Evolutionary conservation across 2,888 invertebrate genomes (phyloP), one percentile per base, ranked within the genome.

Genomic region (Agrotis puta): DNA sequence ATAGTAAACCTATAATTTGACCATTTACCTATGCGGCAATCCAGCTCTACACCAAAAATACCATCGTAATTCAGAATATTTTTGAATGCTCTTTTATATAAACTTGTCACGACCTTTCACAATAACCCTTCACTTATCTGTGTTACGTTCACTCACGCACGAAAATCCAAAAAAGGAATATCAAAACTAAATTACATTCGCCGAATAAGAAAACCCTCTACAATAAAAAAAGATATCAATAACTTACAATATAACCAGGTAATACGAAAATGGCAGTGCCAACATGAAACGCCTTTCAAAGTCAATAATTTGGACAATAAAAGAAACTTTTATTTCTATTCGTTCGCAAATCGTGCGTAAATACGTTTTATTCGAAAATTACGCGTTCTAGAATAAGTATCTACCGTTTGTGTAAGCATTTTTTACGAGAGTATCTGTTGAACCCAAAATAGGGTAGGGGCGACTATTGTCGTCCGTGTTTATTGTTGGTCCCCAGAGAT

Each of bases 291-390:
- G 56, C 47, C 51, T 56, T 47, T 51, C 39, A 64, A 62, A 22
- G 48, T 47, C 47, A 59, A 54, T 70, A 59, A 77, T 51, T 64
- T 68, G 1, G n/a, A 51, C 18, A 58, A 11, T 63, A 78, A 68
- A 71, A 71, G 7, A 59, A 70, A 67, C 24, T 56, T 63, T 22
- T 73, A 47, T 76, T n/a, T 45, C 22, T 54, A 57, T 20, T 53
- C 57, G 48, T 45, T 57, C 48, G 47, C 51, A 69, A 69, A 64
- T 69, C 62, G 67, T 79, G 66, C 66, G 53, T 76, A 53, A 62
- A 71, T 54, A 59, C 61, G 45, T 77, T 70, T 63, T 65, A 70
- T 74, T 65, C 39, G 22, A 58, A 77, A 56, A 81, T 75, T 58
- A 79, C 59, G 11, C 14, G 39, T 58, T 65, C 59, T 48, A 27